Percentiles rank a stretch among this genome's conserved stretches.
These are phyloP conservation scores for Acronicta leporina DNA, from an alignment of 2,888 invertebrate genomes.

Conservation along the genomic window DNA sequence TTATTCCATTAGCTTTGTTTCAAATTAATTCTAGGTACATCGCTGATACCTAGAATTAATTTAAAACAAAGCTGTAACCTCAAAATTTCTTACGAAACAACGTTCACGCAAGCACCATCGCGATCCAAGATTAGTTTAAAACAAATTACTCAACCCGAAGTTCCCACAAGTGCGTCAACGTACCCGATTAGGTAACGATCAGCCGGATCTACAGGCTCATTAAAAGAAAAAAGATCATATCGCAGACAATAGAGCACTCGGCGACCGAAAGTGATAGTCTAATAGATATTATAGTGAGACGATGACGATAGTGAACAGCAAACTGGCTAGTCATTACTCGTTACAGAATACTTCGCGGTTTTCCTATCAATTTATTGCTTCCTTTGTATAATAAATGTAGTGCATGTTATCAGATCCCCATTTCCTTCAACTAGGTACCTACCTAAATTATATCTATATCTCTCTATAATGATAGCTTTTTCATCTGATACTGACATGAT, in stretches of 20 bases:
- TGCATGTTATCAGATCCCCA: conserved; percentile 13
- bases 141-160: conserved; percentile 74
- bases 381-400: conserved; percentile 25
- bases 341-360: conserved; percentile 58
- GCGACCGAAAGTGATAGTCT: conserved; percentile 86
- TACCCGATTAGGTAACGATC: conserved; percentile 80
- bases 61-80: conserved; percentile 23
- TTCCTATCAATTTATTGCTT: conserved; percentile 41
- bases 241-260: conserved; percentile 83
- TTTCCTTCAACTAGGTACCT: conserved; percentile 31
- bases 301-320: conserved; percentile 72
- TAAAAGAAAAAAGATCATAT: conserved; percentile 84
- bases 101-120: conserved; percentile 23
- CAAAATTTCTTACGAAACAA: conserved; percentile 23
- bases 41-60: conserved; percentile 16
- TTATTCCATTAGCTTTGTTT: too few relatives aligned
- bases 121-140: conserved; percentile 56
- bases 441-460: conserved; percentile 40
- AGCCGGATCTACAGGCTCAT: conserved; percentile 84
- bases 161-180: conserved; percentile 83
- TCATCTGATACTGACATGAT: conserved; percentile 31
- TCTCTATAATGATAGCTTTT: conserved; percentile 33
- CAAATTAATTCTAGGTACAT: too few relatives aligned
- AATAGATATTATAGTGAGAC: conserved; percentile 77
- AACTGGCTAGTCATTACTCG: conserved; percentile 75